A percentile compares a stretch with the other conserved stretches of the same genome.
phyloP scores from a whole-genome alignment of 2,888 invertebrate species.

The Augochlorella aurata region DNA sequence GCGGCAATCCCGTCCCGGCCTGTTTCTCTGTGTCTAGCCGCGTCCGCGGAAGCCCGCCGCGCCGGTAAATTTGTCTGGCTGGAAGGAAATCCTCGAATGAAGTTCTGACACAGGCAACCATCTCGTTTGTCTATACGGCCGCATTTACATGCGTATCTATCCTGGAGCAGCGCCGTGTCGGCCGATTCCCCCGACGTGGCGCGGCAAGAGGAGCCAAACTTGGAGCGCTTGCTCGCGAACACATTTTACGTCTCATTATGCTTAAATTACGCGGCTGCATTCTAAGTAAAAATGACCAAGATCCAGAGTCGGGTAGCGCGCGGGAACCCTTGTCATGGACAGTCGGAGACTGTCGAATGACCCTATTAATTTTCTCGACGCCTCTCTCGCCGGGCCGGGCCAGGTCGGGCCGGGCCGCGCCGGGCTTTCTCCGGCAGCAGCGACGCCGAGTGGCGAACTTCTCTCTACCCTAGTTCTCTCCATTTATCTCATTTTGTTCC shows the following conservation, averaged over 20 bases:
- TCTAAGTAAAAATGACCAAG: conserved; percentile 18
- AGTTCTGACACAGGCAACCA: conserved; percentile 42
- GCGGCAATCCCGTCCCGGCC: conserved; percentile 35
- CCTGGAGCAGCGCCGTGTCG: not conserved
- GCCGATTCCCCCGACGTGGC: not conserved
- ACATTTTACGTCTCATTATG: conserved; percentile 26
- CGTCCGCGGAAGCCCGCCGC: conserved; percentile 21
- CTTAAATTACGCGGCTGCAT: conserved; percentile 21
- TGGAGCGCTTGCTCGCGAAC: not conserved
- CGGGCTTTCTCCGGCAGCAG: conserved; percentile 10
- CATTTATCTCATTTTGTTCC: conserved; percentile 65
- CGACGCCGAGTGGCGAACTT: not conserved
- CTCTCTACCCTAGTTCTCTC: conserved; percentile 24
- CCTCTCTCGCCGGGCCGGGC: not conserved
- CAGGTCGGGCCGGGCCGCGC: not conserved
- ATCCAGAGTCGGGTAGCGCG: not conserved
- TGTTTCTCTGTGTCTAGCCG: conserved; percentile 16
- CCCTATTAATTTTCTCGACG: conserved; percentile 54
- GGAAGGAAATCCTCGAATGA: conserved; percentile 47
- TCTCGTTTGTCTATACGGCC: conserved; percentile 33
- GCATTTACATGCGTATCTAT: conserved; percentile 40
- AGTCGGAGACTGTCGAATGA: conserved; percentile 48
- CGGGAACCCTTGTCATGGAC: conserved; percentile 27
- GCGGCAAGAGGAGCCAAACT: too few species aligned
- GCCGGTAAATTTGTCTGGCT: conserved; percentile 45